phyloP scores from a whole-genome alignment of 1,140 invertebrate genomes.

The Hycleus phaleratus region DNA sequence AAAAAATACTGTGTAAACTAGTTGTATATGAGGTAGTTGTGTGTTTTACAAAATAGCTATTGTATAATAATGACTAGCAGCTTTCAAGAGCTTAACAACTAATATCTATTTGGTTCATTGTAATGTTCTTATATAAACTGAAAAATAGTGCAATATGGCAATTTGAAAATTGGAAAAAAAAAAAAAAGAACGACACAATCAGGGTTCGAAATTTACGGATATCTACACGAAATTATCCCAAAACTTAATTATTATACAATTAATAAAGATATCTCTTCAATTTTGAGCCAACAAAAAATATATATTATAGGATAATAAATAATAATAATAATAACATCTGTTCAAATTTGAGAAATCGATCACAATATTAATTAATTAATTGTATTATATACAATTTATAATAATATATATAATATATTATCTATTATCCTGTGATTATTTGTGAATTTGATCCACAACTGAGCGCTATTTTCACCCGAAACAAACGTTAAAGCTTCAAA shows the following conservation, averaged over 20 bases:
- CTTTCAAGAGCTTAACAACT: conserved; percentile 9
- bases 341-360: too few relatives aligned
- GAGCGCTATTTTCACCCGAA: not conserved
- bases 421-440: conserved; percentile 5
- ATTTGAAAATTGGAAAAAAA: not conserved
- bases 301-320: not conserved
- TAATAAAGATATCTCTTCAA: not conserved
- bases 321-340: too few relatives aligned
- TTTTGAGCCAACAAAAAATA: not conserved
- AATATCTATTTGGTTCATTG: conserved; percentile 20
- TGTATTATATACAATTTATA: too few relatives aligned
- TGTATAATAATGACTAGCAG: conserved; percentile 13
- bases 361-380: too few relatives aligned
- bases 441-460: conserved; percentile 10
- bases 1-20: not conserved
- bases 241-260: not conserved
- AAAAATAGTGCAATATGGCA: conserved; percentile 10
- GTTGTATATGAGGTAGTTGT: conserved; percentile 7
- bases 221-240: not conserved
- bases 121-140: not conserved
- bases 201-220: conserved; percentile 2
- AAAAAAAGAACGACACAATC: conserved; percentile 11
- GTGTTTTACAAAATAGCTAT: not conserved
- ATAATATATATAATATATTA: conserved; percentile 5
- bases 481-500: conserved; percentile 4